These are phyloP conservation scores for Ptychobarbus kaznakovi DNA, from an alignment of 2,797 vertebrate species.

Conservation along the genomic window DNA sequence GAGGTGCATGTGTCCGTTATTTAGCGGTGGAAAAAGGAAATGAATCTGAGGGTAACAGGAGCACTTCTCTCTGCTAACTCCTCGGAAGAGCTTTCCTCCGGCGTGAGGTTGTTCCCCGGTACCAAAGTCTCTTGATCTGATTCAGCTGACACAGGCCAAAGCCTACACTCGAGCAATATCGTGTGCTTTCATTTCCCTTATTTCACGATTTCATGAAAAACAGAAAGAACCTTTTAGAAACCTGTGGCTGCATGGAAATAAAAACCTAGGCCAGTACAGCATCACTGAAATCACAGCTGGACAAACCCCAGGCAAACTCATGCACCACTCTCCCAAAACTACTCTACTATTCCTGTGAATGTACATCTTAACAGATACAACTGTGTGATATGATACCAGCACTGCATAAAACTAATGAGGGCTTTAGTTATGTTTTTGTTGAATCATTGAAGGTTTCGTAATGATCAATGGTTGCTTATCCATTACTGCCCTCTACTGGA, in stretches of 20 bases:
- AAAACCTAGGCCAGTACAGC: constrained; percentile 7
- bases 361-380: neutral
- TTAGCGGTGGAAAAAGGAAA: constrained; percentile 72
- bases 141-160: constrained; percentile 17
- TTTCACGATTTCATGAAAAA: constrained; percentile 32
- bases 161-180: constrained; percentile 5
- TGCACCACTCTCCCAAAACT: neutral
- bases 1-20: neutral
- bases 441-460: neutral
- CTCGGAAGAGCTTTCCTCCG: constrained; percentile 45
- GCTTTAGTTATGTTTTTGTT: neutral
- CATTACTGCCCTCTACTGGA: constrained; percentile 17
- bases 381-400: neutral
- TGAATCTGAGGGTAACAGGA: constrained; percentile 56
- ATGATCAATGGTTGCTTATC: neutral
- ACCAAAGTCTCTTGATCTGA: neutral
- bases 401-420: neutral
- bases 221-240: constrained; percentile 17
- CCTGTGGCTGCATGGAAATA: constrained; percentile 6
- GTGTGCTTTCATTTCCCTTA: constrained; percentile 63
- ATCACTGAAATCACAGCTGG: neutral
- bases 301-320: neutral
- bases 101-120: neutral
- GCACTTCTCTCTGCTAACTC: constrained; percentile 73
- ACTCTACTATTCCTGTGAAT: neutral